Base-by-base conservation (phyloP, 2,113 vertebrate species). In the Baryphthengus martii region DNA sequence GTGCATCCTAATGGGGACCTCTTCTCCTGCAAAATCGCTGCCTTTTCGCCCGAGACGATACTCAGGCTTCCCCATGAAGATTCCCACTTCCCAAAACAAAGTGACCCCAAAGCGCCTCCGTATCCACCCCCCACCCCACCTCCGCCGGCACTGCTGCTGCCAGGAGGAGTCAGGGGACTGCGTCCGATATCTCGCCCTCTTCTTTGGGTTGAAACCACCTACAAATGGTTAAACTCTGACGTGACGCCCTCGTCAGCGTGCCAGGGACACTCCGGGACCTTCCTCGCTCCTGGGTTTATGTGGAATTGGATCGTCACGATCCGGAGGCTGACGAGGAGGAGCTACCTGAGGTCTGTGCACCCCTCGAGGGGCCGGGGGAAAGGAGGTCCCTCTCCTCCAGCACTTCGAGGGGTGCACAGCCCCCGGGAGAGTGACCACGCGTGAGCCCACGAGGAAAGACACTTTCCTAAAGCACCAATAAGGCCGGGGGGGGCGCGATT, bases 191-290 rank as follows among this genome's bases (percentile, higher is more conserved):
- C 67, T 91, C 47, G 2, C 21, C 37, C 52, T 26, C 29, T 77
- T 81, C n/a, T 5, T n/a, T 63, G 58, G 67, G 53, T 65, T 73
- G 14, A 85, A 95, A 80, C 50, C 35, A 93, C 91, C 92, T 88
- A 66, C 76, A 93, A 88, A 89, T 68, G 83, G 94, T 95, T 96
- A 94, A 95, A 74, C 95, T 96, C 92, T 95, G 96, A 95, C 72
- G 44, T 94, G 95, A 84, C 40, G 25, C 28, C 52, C 78, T 74
- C 90, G 91, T 95, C 95, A 90, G 93, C 79, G 6, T 58, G 88
- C 65, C 40, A 37, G 73, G 40, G 35, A 74, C 68, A 76, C 85
- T 28, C 49, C 20, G 21, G 66, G 62, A 61, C 39, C 72, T 67
- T 93, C 50, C 21, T 15, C 13, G 19, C 75, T 90, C 76, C 85